Base-by-base conservation (phyloP, 2,888 invertebrate species). In the Andrena fulva region DNA sequence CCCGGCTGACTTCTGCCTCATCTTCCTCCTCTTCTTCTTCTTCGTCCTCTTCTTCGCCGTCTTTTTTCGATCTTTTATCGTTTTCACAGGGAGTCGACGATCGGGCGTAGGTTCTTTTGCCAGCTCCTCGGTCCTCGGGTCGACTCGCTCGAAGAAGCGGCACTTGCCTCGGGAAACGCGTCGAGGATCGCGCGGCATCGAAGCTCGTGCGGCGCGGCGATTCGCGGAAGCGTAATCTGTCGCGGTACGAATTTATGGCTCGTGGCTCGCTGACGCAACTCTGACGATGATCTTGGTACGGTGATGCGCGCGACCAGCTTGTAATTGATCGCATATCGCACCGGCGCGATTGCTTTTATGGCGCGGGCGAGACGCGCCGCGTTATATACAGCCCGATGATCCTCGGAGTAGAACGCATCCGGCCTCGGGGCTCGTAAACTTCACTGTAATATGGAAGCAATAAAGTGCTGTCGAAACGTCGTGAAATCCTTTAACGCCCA, bases 301-400 rank as follows among this genome's bases (percentile, higher is more conserved):
- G 81, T 87, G 77, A 74, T 67, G 82, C 81, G 82, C 81, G 72
- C 86, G 88, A 79, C 72, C 86, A 78, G 77, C 73, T 77, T 77
- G 86, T 89, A 89, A 91, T 91, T 85, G 91, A 89, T 89, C 89
- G 91, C 83, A 83, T 82, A 89, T 89, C 89, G 91, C 83, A 81
- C 80, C 80, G 86, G 85, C 89, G 84, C 87, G 90, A 87, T 90
- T 69, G 86, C 87, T 88, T 86, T 84, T 86, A 72, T 27, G 72
- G 74, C 67, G 66, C n/a, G 27, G 27, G 12, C 54, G 6, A 7
- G 2, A 52, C 66, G 59, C 56, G 50, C 31, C 66, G 71, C 78
- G 42, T 68, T 54, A 24, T 75, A 73, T 72, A 56, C 68, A 52
- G 20, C 48, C 48, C 62, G 85, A 84, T 42, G 81, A 79, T 79